A percentile compares a stretch with the other conserved stretches of the same genome.
phyloP scores from a whole-genome alignment of 2,797 vertebrate species.

The Nothura maculosa region DNA sequence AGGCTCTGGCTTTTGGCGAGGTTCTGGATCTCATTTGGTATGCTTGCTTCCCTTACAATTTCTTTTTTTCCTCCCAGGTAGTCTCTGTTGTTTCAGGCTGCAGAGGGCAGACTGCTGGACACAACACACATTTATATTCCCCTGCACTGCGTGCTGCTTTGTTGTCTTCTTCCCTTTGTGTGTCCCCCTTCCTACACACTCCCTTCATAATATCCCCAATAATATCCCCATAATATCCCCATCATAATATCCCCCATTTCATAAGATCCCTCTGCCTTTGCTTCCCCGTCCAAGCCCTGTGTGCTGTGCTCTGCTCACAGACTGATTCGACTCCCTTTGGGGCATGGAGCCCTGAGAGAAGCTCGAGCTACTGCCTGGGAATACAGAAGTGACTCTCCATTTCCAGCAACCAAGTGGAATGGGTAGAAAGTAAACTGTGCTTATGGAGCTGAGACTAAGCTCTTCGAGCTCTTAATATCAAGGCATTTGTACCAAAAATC shows the following conservation, averaged over 20 bases:
- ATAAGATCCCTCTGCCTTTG: not conserved
- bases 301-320: not conserved
- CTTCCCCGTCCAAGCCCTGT: not conserved
- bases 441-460: not conserved
- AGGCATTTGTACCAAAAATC: not conserved
- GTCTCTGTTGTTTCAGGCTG: not conserved
- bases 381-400: not conserved
- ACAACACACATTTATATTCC: not conserved
- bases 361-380: not conserved
- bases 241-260: not conserved
- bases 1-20: not conserved
- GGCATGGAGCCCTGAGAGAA: not conserved
- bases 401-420: not conserved
- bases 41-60: not conserved
- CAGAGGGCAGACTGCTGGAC: not conserved
- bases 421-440: not conserved
- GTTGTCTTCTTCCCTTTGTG: not conserved
- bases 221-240: no score
- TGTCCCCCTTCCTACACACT: not conserved
- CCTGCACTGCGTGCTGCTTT: not conserved
- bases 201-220: no score
- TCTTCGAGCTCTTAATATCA: not conserved
- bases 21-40: not conserved
- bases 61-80: not conserved
- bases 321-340: not conserved